Evolutionary conservation across 2,113 vertebrate genomes (phyloP), one percentile per base, ranked within the genome.

Genomic region (Perca fluviatilis): DNA sequence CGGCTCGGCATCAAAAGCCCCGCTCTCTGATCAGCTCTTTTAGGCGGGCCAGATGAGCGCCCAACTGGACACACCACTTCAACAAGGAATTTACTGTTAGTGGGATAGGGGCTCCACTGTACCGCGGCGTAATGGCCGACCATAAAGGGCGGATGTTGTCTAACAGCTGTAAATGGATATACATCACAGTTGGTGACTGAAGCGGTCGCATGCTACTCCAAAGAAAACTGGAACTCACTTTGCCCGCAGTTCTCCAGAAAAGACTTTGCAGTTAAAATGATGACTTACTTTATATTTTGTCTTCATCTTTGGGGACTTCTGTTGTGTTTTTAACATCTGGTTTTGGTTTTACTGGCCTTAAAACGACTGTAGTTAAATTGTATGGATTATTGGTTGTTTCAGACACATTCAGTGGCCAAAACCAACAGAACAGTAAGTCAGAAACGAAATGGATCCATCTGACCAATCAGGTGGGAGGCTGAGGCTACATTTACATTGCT

Each of bases 81-180:
- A 91, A 94, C 92, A 93, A 93, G 88, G 90, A 92, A 91, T 77
- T 88, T 78, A 91, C 86, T 92, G 89, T 93, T 90, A 76, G 85
- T 8, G 64, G 85, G 84, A 89, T 84, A 86, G 87, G 74, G 80
- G 60, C 79, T 84, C 51, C 86, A 86, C 88, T 92, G 92, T 86
- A 57, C 69, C 50, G 7, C 23, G 16, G n/a, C 30, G 76, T 88
- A 78, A 88, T 69, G 88, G 87, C 60, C 53, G 58, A 71, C 77
- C 80, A 66, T 86, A 60, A 87, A 91, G 88, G 89, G 77, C 85
- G 90, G 90, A 92, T 92, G 92, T 88, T 85, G 86, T 90, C 86
- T 86, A 78, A 90, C 91, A 92, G 86, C 86, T 89, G 92, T 93
- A 93, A 93, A 85, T 62, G 85, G 91, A 92, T 94, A 82, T 90